These are phyloP conservation scores for Psilanteris sp. DNA, from an alignment of 1,140 invertebrate genomes.

Conservation along the genomic window DNA sequence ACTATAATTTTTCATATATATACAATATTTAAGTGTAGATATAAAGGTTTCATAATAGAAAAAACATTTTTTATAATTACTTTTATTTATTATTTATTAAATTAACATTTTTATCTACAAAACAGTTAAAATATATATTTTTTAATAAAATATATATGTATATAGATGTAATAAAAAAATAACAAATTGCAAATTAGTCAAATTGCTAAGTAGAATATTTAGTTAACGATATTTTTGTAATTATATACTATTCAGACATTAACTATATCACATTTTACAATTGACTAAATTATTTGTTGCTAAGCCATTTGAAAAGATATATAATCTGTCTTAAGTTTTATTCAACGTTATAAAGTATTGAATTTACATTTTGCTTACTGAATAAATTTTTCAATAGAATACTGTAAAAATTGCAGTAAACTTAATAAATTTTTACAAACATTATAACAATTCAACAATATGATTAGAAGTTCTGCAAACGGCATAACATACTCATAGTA, in stretches of 20 bases:
- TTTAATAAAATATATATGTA: slow-evolving; percentile 2
- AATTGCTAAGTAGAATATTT: no score
- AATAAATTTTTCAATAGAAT: slow-evolving; percentile 33
- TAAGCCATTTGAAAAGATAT: no score
- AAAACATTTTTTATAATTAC: slow-evolving; percentile 2
- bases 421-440: slow-evolving; percentile 38
- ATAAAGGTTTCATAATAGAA: slow-evolving; percentile 4
- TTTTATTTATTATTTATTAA: slow-evolving; percentile 17
- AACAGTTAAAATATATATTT: slow-evolving; percentile 6
- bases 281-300: no score
- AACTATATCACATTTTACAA: no score
- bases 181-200: no score
- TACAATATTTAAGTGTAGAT: no score
- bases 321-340: no score
- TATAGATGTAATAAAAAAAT: neutral
- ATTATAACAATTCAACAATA: slow-evolving; percentile 46
- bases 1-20: no score
- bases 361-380: neutral
- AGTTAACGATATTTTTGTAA: no score
- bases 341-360: no score
- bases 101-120: slow-evolving; percentile 23
- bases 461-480: slow-evolving; percentile 36
- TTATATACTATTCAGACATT: no score
- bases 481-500: slow-evolving; percentile 26
- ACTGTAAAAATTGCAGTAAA: slow-evolving; percentile 26